Conservation (phyloP, 2,888 invertebrate species). For the Lysandra coridon region DNA sequence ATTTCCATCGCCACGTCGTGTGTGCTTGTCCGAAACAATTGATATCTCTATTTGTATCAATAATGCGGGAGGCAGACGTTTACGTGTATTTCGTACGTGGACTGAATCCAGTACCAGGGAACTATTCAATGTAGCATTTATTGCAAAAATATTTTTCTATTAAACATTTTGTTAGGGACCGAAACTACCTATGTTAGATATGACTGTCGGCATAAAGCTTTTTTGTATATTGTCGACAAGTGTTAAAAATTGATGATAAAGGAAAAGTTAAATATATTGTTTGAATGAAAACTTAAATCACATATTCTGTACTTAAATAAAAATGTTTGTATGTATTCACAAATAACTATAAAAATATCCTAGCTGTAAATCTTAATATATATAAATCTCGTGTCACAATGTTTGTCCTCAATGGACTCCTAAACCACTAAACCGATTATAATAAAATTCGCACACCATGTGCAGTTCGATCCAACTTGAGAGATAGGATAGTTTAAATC, state of each 20-base stretch:
- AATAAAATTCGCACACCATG: too few relatives aligned
- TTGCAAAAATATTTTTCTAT: slow-evolving; percentile 47
- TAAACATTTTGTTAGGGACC: slow-evolving; percentile 27
- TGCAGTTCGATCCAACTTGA: too few relatives aligned
- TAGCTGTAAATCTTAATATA: too few relatives aligned
- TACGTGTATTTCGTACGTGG: slow-evolving; percentile 75
- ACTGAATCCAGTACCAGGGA: slow-evolving; percentile 58
- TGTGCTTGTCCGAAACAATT: slow-evolving; percentile 77
- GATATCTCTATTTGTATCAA: slow-evolving; percentile 80
- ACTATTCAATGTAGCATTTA: slow-evolving; percentile 55
- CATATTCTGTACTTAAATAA: too few relatives aligned
- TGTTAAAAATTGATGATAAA: neutral
- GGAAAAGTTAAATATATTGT: too few relatives aligned
- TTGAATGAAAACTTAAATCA: neutral
- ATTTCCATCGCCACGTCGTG: slow-evolving; percentile 66
- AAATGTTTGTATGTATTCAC: too few relatives aligned
- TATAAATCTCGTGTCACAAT: too few relatives aligned
- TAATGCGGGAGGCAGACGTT: slow-evolving; percentile 74
- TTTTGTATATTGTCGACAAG: neutral
- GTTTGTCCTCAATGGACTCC: too few relatives aligned
- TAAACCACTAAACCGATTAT: too few relatives aligned
- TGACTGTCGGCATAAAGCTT: neutral
- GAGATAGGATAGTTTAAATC: too few relatives aligned
- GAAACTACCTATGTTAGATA: slow-evolving; percentile 1
- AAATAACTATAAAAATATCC: too few relatives aligned